Base-by-base conservation (phyloP, 2,113 vertebrate genomes). In the Notothenia coriiceps region DNA sequence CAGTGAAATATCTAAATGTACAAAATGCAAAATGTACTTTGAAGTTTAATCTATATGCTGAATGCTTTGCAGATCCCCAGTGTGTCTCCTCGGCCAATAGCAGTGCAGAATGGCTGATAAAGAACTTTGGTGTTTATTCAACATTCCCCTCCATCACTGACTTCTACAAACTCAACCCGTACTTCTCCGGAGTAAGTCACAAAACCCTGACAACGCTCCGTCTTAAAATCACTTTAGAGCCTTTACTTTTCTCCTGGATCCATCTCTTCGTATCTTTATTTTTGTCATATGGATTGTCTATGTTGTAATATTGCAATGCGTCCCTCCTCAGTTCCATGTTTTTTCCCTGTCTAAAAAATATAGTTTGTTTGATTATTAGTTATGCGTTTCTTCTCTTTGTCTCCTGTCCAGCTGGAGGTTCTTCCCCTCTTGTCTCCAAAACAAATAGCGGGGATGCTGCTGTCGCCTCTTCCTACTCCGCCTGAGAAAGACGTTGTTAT, bases 391-490 rank as follows among this genome's bases (percentile, higher is more conserved):
- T 29, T 29, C 29, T 29, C 29, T 10, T 11, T 40, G 20, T 76
- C 7, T 40, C 13, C 9, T 15, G 17, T 81, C n/a, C 74, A 93
- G 91, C 20, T 93, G 79, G 84, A 93, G 4, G 86, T 62, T 20
- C 88, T 95, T 59, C 57, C 9, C 2, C 35, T 83, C 68, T 70
- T 95, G 55, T 33, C 90, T 47, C 83, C 91, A 2, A 44, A 9
- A 4, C 94, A 95, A 62, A 54, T 8, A 0, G 92, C 88, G 49
- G 90, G 92, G 71, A 55, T 95, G 85, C 57, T 95, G 79, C 54
- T 92, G 54, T 13, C 88, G n/a, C 77, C 86, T 56, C 82, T 89
- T 18, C 86, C 59, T 2, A 63, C 77, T 65, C 87, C 86, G 40
- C 86, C 87, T 9, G 75, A 75, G 13, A 89, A 88, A 77, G 72